Base-by-base conservation (phyloP, 2,888 invertebrate genomes). In the Andrena trimmerana region DNA sequence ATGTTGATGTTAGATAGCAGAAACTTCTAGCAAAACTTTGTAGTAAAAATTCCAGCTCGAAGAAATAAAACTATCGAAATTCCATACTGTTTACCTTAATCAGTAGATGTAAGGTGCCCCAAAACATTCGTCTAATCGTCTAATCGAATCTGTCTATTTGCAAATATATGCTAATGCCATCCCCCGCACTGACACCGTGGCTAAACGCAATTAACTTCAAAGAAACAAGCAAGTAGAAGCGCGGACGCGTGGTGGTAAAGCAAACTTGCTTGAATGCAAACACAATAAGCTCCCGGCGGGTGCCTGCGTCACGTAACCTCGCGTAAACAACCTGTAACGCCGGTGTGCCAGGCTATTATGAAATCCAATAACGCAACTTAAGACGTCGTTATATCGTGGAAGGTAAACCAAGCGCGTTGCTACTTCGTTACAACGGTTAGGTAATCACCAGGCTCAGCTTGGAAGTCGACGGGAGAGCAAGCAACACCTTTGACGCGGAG, bases 311-410 rank as follows among this genome's bases (percentile, higher is more conserved):
- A 70, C 83, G 83, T 82, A 83, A 78, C 82, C 24, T 48, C 71
- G 63, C 63, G 62, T 60, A 82, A 73, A 82, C 82, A 74, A 70
- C 36, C 67, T 67, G 78, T 78, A 78, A 82, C 63, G 70, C 42
- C 29, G 66, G 48, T 16, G 24, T 52, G 50, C 48, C 57, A 60
- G 29, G 33, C 71, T 63, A 77, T 78, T 74, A 81, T 63, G 67
- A 52, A 82, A 82, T 83, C 78, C 74, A 78, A 83, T 82, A 78
- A 82, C 70, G 70, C 82, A 74, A 83, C 74, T 83, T 83, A 83
- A 83, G 83, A 74, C 59, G 57, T 68, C 54, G 78, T 67, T 74
- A 66, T 36, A 42, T 36, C 69, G 33, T 24, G 27, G 5, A 16
- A 36, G 31, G 27, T 60, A 66, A 66, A 48, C 60, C 24, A 36